A percentile compares a stretch with the other conserved stretches of the same genome.
phyloP scores from a whole-genome alignment of 2,888 invertebrate species.

The Diadegma fenestrale region DNA sequence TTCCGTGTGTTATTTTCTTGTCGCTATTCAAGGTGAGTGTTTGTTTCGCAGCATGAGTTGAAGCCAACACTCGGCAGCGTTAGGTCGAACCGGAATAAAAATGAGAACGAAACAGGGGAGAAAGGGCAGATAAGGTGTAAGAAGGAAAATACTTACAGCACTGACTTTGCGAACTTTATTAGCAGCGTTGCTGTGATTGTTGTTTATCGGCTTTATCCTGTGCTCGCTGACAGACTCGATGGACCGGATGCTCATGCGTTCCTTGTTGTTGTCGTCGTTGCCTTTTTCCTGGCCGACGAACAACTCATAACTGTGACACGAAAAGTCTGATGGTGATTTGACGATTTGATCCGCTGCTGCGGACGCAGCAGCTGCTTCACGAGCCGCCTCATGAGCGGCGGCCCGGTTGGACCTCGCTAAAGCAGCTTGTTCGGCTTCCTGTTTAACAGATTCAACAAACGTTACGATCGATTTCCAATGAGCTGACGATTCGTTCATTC shows the following conservation, averaged over 20 bases:
- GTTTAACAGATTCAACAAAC: conserved; percentile 70
- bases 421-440: conserved; percentile 95
- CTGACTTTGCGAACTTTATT: conserved; percentile 95
- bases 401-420: conserved; percentile 89
- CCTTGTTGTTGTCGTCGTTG: conserved; percentile 95
- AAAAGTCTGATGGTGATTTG: conserved; percentile 96
- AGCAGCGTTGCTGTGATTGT: conserved; percentile 84
- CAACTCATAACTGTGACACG: conserved; percentile 96
- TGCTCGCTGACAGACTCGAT: conserved; percentile 96
- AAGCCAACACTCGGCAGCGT: conserved; percentile 2
- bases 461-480: not conserved
- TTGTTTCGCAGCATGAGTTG: not conserved
- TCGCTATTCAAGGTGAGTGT: not conserved
- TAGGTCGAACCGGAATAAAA: not conserved
- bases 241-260: conserved; percentile 96
- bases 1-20: conserved; percentile 1
- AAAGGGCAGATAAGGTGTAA: not conserved
- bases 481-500: not conserved
- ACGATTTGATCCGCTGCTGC: conserved; percentile 88
- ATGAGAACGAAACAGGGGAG: conserved; percentile 4
- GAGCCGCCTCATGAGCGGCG: conserved; percentile 89
- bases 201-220: conserved; percentile 83
- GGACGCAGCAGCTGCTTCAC: conserved; percentile 83
- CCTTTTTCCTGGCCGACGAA: conserved; percentile 96
- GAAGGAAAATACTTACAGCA: conserved; percentile 88